A percentile compares a stretch with the other conserved stretches of the same genome.
Evolutionary conservation across 2,797 vertebrate genomes (phyloP).

Genomic region (Rachycentron canadum): DNA sequence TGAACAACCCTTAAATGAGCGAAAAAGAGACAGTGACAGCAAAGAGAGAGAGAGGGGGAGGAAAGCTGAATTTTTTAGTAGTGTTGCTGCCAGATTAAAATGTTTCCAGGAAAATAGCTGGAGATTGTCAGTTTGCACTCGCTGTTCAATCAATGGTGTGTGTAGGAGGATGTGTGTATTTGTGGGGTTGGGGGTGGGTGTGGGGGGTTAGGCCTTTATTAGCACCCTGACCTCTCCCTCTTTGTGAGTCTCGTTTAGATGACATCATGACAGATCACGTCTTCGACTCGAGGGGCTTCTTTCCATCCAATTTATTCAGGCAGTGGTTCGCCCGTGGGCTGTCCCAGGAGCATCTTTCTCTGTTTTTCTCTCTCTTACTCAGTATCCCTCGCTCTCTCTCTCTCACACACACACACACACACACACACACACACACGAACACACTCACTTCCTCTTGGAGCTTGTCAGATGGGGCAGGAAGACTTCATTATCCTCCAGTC

Average conservation of each 20-base stretch:
- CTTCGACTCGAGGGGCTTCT: conserved; percentile 73
- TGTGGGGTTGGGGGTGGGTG: background rate
- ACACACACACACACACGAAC: conserved; percentile 31
- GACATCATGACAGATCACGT: conserved; percentile 82
- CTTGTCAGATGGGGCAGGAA: conserved; percentile 81
- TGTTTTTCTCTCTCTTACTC: conserved; percentile 45
- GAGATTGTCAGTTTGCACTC: conserved; percentile 50
- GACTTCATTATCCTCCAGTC: conserved; percentile 87
- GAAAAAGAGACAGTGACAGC: conserved; percentile 1
- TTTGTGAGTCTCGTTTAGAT: conserved; percentile 72
- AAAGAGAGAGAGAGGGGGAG: background rate
- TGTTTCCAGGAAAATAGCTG: conserved; percentile 57
- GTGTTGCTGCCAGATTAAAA: conserved; percentile 50
- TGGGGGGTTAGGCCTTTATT: conserved; percentile 64
- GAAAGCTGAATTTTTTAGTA: background rate
- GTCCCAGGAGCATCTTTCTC: conserved; percentile 73
- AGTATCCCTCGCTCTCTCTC: conserved; percentile 11
- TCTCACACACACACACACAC: conserved; percentile 24
- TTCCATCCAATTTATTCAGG: conserved; percentile 83
- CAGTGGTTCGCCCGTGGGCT: conserved; percentile 72
- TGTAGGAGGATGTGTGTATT: conserved; percentile 28
- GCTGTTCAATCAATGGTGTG: conserved; percentile 35
- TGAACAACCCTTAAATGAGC: background rate
- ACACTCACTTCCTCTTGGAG: conserved; percentile 37
- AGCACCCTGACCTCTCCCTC: conserved; percentile 64